Evolutionary conservation across 2,888 invertebrate genomes (phyloP).

Genomic region (Chirona hameri): DNA sequence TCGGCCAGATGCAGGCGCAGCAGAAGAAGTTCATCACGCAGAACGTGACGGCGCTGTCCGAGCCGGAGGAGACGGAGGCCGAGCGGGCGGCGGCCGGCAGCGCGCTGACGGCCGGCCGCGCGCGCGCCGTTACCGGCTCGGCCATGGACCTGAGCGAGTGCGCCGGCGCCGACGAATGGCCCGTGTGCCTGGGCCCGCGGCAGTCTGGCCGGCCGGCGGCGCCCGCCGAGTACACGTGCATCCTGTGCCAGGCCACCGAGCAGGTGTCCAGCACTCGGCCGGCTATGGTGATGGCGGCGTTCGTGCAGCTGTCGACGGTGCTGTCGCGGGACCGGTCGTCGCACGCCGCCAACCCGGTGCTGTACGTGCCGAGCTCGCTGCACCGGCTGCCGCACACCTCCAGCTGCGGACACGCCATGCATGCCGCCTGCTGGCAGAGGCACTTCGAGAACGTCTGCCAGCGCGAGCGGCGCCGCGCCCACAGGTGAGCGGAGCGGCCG

Average conservation of each 20-base stretch:
- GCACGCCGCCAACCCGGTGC: constrained; percentile 32
- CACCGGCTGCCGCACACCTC: constrained; percentile 73
- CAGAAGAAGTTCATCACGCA: constrained; percentile 71
- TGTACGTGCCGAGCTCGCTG: constrained; percentile 35
- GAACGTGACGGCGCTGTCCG: constrained; percentile 36
- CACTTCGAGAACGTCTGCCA: constrained; percentile 83
- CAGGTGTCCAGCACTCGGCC: constrained; percentile 63
- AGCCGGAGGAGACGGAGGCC: constrained; percentile 1
- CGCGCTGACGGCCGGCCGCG: constrained; percentile 41
- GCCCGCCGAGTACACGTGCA: constrained; percentile 61
- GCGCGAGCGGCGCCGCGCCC: constrained; percentile 72
- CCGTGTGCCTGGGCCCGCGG: constrained; percentile 58
- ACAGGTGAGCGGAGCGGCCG: constrained; percentile 33
- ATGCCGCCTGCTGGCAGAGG: constrained; percentile 88
- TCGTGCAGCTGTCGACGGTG: constrained; percentile 86
- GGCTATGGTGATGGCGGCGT: constrained; percentile 85
- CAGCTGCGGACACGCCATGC: constrained; percentile 97
- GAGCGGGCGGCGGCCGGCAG: background rate
- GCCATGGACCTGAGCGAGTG: constrained; percentile 53
- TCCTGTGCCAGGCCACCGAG: constrained; percentile 92
- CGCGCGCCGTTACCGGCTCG: constrained; percentile 46
- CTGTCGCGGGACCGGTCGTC: constrained; percentile 56
- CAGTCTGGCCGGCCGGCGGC: constrained; percentile 53
- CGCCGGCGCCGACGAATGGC: constrained; percentile 36
- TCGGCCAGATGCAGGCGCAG: constrained; percentile 90